A percentile compares a stretch with the other conserved stretches of the same genome.
These are phyloP conservation scores for Beris morrisii DNA, from an alignment of 2,888 invertebrate genomes.

Conservation along the genomic window DNA sequence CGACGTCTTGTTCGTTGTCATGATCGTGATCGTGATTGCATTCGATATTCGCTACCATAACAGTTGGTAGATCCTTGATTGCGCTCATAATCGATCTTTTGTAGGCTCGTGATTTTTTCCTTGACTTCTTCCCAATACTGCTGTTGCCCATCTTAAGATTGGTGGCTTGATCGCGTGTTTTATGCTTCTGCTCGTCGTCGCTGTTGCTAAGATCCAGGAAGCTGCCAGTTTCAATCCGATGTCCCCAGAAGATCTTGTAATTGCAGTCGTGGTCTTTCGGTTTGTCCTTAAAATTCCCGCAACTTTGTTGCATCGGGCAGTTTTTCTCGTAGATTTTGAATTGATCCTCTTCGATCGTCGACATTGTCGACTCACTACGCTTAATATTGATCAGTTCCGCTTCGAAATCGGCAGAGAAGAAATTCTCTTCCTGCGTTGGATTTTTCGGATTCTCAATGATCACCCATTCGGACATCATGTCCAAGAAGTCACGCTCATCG, in stretches of 20 bases:
- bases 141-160: constrained; percentile 37
- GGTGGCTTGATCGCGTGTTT: constrained; percentile 33
- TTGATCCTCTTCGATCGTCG: constrained; percentile 9
- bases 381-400: constrained; percentile 28
- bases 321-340: constrained; percentile 35
- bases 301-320: constrained; percentile 46
- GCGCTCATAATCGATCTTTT: constrained; percentile 53
- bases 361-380: constrained; percentile 19
- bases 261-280: neutral
- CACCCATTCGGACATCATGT: constrained; percentile 54
- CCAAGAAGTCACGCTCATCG: constrained; percentile 50
- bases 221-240: constrained; percentile 19
- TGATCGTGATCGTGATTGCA: constrained; percentile 9
- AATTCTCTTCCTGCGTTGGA: constrained; percentile 42
- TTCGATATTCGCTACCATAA: neutral
- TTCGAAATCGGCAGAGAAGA: constrained; percentile 50
- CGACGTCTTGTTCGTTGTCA: constrained; percentile 21
- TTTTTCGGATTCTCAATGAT: constrained; percentile 48
- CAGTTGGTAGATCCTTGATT: constrained; percentile 44
- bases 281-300: neutral
- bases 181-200: constrained; percentile 45
- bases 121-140: constrained; percentile 48
- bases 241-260: constrained; percentile 33
- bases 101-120: constrained; percentile 47
- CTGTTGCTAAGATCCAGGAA: constrained; percentile 4